phyloP scores from a whole-genome alignment of 1,140 invertebrate species.

The Meteorus sp. region DNA sequence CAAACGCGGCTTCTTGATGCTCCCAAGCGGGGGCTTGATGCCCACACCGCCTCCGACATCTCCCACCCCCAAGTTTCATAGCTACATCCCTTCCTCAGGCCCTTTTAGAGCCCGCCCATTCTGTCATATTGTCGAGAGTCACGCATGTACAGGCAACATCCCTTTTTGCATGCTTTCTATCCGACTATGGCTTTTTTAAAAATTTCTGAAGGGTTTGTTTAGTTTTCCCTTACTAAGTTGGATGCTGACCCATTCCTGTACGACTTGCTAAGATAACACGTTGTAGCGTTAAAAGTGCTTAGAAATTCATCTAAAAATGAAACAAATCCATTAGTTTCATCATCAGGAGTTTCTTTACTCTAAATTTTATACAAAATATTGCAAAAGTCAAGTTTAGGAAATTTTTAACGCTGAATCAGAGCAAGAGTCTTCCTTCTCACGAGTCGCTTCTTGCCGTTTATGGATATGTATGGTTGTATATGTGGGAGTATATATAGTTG shows the following conservation, averaged over 20 bases:
- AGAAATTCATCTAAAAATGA: too few relatives aligned
- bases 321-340: too few relatives aligned
- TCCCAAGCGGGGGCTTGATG: conserved; percentile 37
- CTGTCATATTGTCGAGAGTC: background rate
- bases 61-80: conserved; percentile 24
- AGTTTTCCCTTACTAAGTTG: too few relatives aligned
- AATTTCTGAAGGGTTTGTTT: too few relatives aligned
- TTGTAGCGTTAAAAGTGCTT: too few relatives aligned
- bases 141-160: background rate
- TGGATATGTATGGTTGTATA: too few relatives aligned
- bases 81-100: conserved; percentile 12
- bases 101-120: conserved; percentile 27
- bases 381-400: conserved; percentile 28
- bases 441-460: background rate
- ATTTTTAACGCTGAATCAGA: background rate
- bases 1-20: conserved; percentile 51
- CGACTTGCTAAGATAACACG: too few relatives aligned
- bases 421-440: conserved; percentile 6
- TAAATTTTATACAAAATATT: conserved; percentile 24
- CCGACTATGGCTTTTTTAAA: too few relatives aligned
- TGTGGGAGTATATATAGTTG: background rate
- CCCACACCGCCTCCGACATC: conserved; percentile 18
- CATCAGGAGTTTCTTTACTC: too few relatives aligned
- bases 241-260: too few relatives aligned
- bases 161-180: conserved; percentile 27